Base-by-base conservation (phyloP, 2,113 vertebrate species). In the zebrafish (Danio rerio) region DNA sequence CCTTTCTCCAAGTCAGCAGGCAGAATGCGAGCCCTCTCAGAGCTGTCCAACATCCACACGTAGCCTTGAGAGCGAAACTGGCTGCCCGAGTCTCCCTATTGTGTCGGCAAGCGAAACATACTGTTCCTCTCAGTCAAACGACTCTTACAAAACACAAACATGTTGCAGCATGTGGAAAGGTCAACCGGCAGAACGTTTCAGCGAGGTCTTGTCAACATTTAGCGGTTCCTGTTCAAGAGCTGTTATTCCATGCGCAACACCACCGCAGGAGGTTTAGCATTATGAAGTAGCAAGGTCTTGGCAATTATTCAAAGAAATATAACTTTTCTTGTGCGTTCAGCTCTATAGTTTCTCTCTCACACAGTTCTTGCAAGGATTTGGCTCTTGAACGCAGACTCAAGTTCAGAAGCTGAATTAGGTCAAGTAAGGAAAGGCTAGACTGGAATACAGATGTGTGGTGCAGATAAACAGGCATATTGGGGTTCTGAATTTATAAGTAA, bases 101-200 rank as follows among this genome's bases (percentile, higher is more conserved):
- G 58, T 63, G 75, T 63, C 43, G 47, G 56, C 21, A 9, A 59
- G 42, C 20, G 47, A 77, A 77, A 63, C 56, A 52, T 77, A 63
- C 18, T 21, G 45, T 52, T 77, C 8, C 58, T 62, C 47, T 63
- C 58, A 77, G 45, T 62, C 20, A 40, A 77, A 13, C 55, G 20
- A 43, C 53, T 45, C 53, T 49, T 61, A 50, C 56, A 77, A 77
- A 77, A 77, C 12, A 76, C 74, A 62, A 63, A 77, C 45, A 31
- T 63, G 75, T 77, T 52, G 43, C 58, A 77, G 45, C 73, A 76
- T 59, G 73, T 47, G 42, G 45, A 76, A 61, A 73, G 52, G 53
- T 74, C 72, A 74, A 21, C 45, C 16, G 2, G 53, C 7, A 43
- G 40, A 76, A 42, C 7, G 9, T 55, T 72, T 74, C 10, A 9